Conservation (phyloP, 2,888 invertebrate species). For the Oligia strigilis region DNA sequence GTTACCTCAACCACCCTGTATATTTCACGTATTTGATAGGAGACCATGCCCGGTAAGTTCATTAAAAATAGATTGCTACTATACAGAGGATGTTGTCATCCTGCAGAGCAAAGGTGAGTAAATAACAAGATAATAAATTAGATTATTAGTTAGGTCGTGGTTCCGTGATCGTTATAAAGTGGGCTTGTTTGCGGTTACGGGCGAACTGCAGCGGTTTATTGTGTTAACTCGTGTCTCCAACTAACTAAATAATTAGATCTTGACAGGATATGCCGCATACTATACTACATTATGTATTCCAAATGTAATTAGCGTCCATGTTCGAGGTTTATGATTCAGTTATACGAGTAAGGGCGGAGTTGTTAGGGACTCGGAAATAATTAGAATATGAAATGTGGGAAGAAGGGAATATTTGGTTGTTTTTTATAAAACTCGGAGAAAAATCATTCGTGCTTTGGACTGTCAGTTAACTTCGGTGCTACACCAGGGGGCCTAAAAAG, state of each 20-base stretch:
- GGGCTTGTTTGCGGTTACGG: conserved; percentile 64
- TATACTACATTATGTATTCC: conserved; percentile 44
- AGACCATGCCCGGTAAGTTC: conserved; percentile 29
- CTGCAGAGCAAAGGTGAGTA: conserved; percentile 43
- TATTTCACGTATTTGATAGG: conserved; percentile 23
- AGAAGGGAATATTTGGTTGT: neutral
- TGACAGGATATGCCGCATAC: conserved; percentile 40
- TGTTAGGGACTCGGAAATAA: conserved; percentile 21
- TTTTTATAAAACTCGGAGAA: neutral
- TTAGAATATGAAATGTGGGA: conserved; percentile 3
- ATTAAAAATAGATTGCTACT: conserved; percentile 22
- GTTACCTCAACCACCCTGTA: conserved; percentile 1
- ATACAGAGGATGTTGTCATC: conserved; percentile 15
- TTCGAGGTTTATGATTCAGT: conserved; percentile 46
- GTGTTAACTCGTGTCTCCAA: conserved; percentile 61
- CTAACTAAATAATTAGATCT: conserved; percentile 63
- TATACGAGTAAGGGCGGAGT: conserved; percentile 26
- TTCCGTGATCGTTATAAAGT: conserved; percentile 66
- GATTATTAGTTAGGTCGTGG: conserved; percentile 64
- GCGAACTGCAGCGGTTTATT: conserved; percentile 62
- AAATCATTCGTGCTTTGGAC: neutral
- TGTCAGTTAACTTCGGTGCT: no score
- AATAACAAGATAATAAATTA: conserved; percentile 55
- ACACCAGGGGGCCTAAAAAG: neutral
- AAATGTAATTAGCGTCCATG: conserved; percentile 46